Base-by-base conservation (phyloP, 2,888 invertebrate genomes). In the Tenthredo notha region DNA sequence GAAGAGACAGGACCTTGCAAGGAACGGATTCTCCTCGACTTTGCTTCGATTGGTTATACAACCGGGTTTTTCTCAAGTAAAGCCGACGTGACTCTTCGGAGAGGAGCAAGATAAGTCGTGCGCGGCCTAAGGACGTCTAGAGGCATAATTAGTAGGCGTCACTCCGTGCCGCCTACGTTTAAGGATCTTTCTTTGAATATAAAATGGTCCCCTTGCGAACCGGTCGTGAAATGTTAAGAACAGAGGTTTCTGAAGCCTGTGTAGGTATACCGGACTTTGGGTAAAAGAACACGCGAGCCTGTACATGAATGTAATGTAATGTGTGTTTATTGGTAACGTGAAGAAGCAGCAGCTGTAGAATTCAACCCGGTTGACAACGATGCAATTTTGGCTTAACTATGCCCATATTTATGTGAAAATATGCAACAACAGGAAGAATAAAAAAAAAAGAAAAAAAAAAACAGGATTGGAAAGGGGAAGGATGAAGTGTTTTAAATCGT, bases 91-190 rank as follows among this genome's bases (percentile, higher is more conserved):
- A 80, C 84, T 47, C 84, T 83, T 29, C 37, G 77, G 74, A 50
- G 58, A 43, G 50, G 12, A 88, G 67, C 85, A 75, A 84, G 77
- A 84, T 86, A 84, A 77, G 83, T 85, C 84, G 80, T 83, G 85
- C 84, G 50, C 80, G 85, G 67, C 80, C 87, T 91, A 91, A 91
- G 91, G 89, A 92, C 91, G 90, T 92, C 91, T 90, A 91, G 90
- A 92, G 91, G 90, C 89, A 91, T 93, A 92, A 93, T 93, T 93
- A 93, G 93, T 92, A 93, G 93, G 93, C 93, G 93, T 93, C 90
- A 91, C 67, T 83, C 47, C 67, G 83, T 80, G 80, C 67, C 83
- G 83, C 83, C 67, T 83, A 83, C 83, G 67, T 83, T 83, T 83
- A 67, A 67, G 61, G 37, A 61, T 83, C 70, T 65, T 83, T 83